These are phyloP conservation scores for Hirtodrosophila cameraria DNA, from an alignment of 2,888 invertebrate genomes.

Conservation along the genomic window DNA sequence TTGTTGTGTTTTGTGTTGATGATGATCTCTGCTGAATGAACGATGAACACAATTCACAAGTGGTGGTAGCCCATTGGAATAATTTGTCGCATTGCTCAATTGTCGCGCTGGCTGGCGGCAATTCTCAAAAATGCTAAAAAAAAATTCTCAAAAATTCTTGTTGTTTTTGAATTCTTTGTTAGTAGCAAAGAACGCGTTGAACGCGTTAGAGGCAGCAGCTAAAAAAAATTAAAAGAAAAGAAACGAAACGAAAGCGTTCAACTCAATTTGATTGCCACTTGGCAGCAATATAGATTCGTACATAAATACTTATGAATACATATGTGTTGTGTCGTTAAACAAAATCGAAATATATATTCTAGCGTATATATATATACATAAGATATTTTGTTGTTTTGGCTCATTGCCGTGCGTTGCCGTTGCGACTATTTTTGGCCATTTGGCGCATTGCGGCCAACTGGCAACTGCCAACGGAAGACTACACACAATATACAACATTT, in stretches of 20 bases:
- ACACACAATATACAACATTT: constrained; percentile 28
- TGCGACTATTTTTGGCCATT: constrained; percentile 72
- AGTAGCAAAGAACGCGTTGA: constrained; percentile 70
- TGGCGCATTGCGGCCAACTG: constrained; percentile 39
- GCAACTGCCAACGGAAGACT: constrained; percentile 19
- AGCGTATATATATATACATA: background rate
- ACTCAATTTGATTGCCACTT: constrained; percentile 24
- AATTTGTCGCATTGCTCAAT: constrained; percentile 38
- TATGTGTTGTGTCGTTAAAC: constrained; percentile 16
- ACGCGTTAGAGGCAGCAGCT: constrained; percentile 39
- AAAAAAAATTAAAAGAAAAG: constrained; percentile 27
- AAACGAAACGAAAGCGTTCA: too few species aligned
- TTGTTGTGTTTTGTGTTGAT: constrained; percentile 13
- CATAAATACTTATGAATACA: constrained; percentile 18
- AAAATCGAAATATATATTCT: constrained; percentile 31
- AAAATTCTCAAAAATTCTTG: too few species aligned
- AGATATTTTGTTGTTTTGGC: constrained; percentile 58
- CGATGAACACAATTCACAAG: constrained; percentile 79
- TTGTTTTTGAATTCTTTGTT: constrained; percentile 33
- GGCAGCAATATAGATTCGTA: constrained; percentile 5
- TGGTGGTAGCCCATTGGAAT: constrained; percentile 71
- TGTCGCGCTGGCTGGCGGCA: constrained; percentile 61
- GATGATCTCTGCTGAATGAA: constrained; percentile 44
- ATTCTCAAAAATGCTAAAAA: constrained; percentile 9
- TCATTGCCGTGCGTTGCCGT: constrained; percentile 69